A percentile compares a stretch with the other conserved stretches of the same genome.
These are phyloP conservation scores for Tribolium freemani DNA, from an alignment of 2,888 invertebrate species.

Conservation along the genomic window DNA sequence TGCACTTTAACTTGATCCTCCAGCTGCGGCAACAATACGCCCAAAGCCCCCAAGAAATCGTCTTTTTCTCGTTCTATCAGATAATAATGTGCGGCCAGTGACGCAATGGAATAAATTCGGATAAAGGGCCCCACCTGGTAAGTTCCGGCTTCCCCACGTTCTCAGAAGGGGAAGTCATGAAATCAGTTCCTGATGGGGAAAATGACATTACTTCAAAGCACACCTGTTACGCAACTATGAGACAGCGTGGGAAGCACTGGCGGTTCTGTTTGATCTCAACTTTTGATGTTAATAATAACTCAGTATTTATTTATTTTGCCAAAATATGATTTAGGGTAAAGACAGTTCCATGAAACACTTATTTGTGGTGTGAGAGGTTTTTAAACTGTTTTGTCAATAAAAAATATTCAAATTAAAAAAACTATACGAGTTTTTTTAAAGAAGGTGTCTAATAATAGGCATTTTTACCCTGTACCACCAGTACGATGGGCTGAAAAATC, in stretches of 20 bases:
- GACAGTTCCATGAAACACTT: no score
- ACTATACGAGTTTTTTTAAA: no score
- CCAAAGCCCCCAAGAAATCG: background rate
- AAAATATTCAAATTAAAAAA: no score
- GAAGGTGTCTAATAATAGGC: no score
- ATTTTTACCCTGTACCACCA: no score
- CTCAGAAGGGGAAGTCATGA: slow-evolving; percentile 44
- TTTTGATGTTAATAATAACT: background rate
- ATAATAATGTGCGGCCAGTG: background rate
- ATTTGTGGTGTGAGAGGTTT: no score
- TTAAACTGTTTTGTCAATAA: no score
- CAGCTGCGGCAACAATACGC: background rate
- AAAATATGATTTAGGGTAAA: background rate
- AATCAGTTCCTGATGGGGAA: slow-evolving; percentile 39
- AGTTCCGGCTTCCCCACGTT: slow-evolving; percentile 39
- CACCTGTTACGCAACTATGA: slow-evolving; percentile 28
- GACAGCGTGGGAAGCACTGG: slow-evolving; percentile 48
- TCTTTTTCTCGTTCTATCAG: slow-evolving; percentile 1
- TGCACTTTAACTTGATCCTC: background rate
- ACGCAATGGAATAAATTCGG: slow-evolving; percentile 19
- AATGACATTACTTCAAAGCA: slow-evolving; percentile 36
- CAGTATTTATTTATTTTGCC: background rate
- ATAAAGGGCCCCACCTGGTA: slow-evolving; percentile 40
- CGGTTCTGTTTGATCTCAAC: slow-evolving; percentile 25
- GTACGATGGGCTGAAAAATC: no score